phyloP scores from a whole-genome alignment of 2,888 invertebrate species.

The Gastracanthus pulcherrimus region DNA sequence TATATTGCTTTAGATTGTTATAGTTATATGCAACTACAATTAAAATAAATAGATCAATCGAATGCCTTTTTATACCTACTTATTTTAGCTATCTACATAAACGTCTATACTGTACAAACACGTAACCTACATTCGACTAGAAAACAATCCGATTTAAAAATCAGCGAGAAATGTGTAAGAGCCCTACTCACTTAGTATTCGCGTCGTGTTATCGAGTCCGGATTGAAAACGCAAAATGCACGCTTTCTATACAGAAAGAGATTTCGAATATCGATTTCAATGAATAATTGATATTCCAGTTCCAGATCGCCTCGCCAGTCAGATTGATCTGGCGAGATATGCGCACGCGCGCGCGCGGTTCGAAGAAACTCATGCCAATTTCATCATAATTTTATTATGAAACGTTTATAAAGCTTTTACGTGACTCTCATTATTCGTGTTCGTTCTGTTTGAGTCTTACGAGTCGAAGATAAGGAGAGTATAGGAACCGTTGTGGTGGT shows the following conservation, averaged over 20 bases:
- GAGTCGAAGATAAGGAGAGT: not conserved
- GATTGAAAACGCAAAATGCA: conserved; percentile 1
- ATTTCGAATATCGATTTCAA: conserved; percentile 12
- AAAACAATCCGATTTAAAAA: too few relatives aligned
- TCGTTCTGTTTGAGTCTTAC: not conserved
- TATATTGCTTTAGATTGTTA: too few relatives aligned
- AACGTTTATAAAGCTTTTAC: not conserved
- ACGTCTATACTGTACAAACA: too few relatives aligned
- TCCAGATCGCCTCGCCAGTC: not conserved
- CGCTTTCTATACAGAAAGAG: not conserved
- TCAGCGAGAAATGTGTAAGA: not conserved
- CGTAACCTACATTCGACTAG: too few relatives aligned
- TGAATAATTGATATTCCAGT: not conserved
- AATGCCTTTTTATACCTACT: too few relatives aligned
- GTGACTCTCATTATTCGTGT: not conserved
- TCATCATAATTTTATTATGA: not conserved
- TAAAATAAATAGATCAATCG: too few relatives aligned
- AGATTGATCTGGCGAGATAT: not conserved
- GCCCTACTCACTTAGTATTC: not conserved
- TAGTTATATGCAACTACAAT: too few relatives aligned
- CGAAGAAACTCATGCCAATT: not conserved
- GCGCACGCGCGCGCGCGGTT: too few relatives aligned
- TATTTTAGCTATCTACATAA: too few relatives aligned
- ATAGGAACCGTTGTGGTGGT: not conserved
- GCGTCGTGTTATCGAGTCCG: not conserved